These are phyloP conservation scores for Melangyna quadrimaculata DNA, from an alignment of 2,888 invertebrate genomes.

Conservation along the genomic window DNA sequence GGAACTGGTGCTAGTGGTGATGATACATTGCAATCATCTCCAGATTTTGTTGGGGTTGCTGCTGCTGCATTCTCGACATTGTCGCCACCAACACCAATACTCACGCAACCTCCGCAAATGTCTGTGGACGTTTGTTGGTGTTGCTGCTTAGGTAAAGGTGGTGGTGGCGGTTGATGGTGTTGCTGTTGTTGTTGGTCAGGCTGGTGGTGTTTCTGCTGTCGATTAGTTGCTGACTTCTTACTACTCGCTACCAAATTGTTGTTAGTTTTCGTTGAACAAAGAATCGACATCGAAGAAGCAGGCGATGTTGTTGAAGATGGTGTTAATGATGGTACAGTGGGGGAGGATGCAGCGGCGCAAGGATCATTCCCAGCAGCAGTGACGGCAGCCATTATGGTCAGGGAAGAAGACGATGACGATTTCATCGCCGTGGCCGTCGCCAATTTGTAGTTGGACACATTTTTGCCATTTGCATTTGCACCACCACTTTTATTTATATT, in stretches of 20 bases:
- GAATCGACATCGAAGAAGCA: constrained; percentile 67
- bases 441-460: constrained; percentile 71
- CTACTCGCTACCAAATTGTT: constrained; percentile 43
- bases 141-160: constrained; percentile 64
- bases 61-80: constrained; percentile 52
- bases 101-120: constrained; percentile 62
- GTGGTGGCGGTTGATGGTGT: constrained; percentile 64
- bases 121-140: constrained; percentile 67
- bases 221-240: constrained; percentile 52
- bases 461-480: constrained; percentile 74
- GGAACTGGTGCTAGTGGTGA: constrained; percentile 74
- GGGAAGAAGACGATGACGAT: constrained; percentile 42
- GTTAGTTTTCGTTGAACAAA: constrained; percentile 52
- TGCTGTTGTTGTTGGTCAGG: constrained; percentile 38
- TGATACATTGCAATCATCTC: constrained; percentile 64
- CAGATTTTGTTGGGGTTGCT: constrained; percentile 33
- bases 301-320: constrained; percentile 74
- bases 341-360: constrained; percentile 57
- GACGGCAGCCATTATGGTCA: constrained; percentile 75
- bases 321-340: constrained; percentile 14
- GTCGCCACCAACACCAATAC: constrained; percentile 66
- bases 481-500: constrained; percentile 71
- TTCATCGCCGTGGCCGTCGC: constrained; percentile 61
- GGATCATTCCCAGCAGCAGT: constrained; percentile 74
- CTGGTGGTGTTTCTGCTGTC: constrained; percentile 52